These are phyloP conservation scores for Aplysia californica DNA, from an alignment of 1,140 invertebrate genomes.

Conservation along the genomic window DNA sequence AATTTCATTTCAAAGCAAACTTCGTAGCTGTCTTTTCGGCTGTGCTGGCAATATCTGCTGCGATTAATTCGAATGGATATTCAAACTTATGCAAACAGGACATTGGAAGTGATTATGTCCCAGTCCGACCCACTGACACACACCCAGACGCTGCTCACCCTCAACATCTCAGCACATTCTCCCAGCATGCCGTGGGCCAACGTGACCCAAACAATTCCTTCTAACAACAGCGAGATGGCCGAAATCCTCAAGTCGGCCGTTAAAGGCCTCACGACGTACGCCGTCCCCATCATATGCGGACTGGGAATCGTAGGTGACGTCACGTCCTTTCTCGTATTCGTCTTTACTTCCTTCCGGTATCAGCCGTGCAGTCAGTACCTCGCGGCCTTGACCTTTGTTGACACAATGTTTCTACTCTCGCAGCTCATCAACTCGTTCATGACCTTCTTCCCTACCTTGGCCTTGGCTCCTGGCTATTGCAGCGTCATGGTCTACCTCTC, in stretches of 20 bases:
- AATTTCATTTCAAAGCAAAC: too few species aligned
- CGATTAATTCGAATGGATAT: too few species aligned
- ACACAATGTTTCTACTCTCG: conserved; percentile 71
- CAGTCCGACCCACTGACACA: neutral
- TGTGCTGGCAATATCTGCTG: too few species aligned
- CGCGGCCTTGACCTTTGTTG: conserved; percentile 71
- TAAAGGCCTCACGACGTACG: conserved; percentile 70
- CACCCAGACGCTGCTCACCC: neutral
- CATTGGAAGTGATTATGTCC: too few species aligned
- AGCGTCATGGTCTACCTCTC: conserved; percentile 62
- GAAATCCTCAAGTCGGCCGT: neutral
- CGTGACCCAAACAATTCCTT: neutral
- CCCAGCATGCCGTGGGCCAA: neutral
- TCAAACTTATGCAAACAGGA: too few species aligned
- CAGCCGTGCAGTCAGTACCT: conserved; percentile 74
- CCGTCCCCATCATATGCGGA: conserved; percentile 70
- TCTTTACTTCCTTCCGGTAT: conserved; percentile 72
- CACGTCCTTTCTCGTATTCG: conserved; percentile 72
- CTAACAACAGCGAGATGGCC: neutral
- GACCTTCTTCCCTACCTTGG: conserved; percentile 68
- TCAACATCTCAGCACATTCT: neutral
- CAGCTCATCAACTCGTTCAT: conserved; percentile 72
- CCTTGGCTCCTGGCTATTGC: conserved; percentile 37
- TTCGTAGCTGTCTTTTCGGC: too few species aligned
- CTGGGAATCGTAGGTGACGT: conserved; percentile 72